These are phyloP conservation scores for Odontophorus gujanensis DNA, from an alignment of 2,113 vertebrate species.

Conservation along the genomic window DNA sequence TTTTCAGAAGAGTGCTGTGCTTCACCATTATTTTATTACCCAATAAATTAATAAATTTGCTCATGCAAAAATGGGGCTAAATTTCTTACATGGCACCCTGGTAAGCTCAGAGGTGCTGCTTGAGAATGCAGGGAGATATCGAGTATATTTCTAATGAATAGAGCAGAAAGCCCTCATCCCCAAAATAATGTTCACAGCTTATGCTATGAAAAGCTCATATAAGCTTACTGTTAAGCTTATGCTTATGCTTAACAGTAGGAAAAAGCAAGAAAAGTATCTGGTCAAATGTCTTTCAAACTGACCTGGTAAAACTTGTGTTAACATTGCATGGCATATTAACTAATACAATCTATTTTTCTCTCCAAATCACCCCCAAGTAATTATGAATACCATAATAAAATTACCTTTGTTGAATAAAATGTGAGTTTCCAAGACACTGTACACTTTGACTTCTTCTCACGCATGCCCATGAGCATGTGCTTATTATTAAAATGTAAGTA, in stretches of 20 bases:
- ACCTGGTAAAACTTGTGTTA: background rate
- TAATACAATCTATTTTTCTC: background rate
- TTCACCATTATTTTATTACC: background rate
- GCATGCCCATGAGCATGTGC: background rate
- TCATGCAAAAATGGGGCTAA: background rate
- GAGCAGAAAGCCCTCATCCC: background rate
- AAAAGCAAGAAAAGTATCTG: background rate
- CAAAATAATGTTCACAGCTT: background rate
- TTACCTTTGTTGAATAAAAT: background rate
- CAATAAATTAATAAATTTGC: background rate
- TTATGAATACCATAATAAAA: accelerated
- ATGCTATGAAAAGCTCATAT: background rate
- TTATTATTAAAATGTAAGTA: background rate
- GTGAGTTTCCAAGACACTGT: background rate
- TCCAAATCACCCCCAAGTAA: background rate
- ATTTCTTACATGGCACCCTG: background rate
- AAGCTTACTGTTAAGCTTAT: too few species aligned
- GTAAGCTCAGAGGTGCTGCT: background rate
- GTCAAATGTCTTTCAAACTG: background rate
- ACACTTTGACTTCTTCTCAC: background rate
- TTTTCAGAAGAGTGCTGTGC: background rate
- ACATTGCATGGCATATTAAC: background rate
- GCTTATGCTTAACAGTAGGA: background rate
- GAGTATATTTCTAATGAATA: background rate
- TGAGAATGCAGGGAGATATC: accelerated